A percentile compares a stretch with the other conserved stretches of the same genome.
phyloP scores from a whole-genome alignment of 2,113 vertebrate genomes.

The Piaya cayana region DNA sequence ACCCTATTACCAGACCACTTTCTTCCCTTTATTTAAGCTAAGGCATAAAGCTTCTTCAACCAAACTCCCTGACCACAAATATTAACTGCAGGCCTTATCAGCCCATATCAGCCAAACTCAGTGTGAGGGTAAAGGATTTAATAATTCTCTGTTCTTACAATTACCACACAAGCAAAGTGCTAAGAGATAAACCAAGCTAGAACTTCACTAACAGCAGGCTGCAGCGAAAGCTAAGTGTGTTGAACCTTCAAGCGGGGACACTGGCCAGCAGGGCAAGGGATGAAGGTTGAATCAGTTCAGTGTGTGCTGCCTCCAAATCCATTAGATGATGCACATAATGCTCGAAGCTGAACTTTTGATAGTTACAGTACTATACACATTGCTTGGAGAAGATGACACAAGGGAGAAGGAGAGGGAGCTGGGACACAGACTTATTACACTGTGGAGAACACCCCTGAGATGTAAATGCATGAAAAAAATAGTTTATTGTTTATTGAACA shows the following conservation, averaged over 20 bases:
- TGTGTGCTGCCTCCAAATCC: not conserved
- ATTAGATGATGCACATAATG: not conserved
- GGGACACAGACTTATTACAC: not conserved
- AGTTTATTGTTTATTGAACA: not conserved
- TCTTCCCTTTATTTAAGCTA: not conserved
- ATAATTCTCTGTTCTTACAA: not conserved
- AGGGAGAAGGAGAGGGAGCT: not conserved
- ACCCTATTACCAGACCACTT: not conserved
- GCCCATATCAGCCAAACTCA: not conserved
- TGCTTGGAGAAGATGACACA: not conserved
- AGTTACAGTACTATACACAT: not conserved
- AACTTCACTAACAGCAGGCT: not conserved
- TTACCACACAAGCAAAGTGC: not conserved
- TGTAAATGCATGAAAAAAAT: not conserved
- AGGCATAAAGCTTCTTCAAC: not conserved
- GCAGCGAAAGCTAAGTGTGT: not conserved
- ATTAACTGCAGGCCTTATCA: not conserved
- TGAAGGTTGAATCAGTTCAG: not conserved
- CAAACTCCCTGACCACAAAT: not conserved
- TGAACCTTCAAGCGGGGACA: not conserved
- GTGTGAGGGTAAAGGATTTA: too few species aligned
- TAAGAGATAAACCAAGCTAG: not conserved
- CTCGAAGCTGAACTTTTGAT: not conserved
- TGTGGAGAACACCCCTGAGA: not conserved
- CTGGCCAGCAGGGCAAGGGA: not conserved